phyloP scores from a whole-genome alignment of 1,140 invertebrate genomes.

The Gryllus bimaculatus region DNA sequence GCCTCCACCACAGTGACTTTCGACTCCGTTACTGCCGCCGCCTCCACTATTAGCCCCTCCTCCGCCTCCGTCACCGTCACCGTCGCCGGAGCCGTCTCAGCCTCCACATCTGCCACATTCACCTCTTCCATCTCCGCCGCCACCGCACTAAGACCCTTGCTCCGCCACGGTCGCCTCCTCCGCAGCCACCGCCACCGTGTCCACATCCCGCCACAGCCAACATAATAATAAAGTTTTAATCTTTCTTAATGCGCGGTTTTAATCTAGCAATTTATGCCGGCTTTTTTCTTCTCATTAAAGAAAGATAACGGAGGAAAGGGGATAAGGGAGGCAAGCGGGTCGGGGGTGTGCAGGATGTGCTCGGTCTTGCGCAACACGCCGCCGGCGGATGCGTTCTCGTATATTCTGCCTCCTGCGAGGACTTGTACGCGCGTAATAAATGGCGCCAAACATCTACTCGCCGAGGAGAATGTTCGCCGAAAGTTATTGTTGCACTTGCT shows the following conservation, averaged over 20 bases:
- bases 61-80: not conserved
- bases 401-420: too few relatives aligned
- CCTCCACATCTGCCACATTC: not conserved
- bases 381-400: too few relatives aligned
- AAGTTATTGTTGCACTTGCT: not conserved
- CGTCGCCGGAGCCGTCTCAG: not conserved
- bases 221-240: conserved; percentile 6
- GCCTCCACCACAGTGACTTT: too few relatives aligned
- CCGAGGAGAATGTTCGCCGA: not conserved
- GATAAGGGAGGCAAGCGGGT: not conserved
- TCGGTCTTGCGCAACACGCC: not conserved
- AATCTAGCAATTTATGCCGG: not conserved
- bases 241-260: conserved; percentile 4
- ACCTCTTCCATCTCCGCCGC: not conserved
- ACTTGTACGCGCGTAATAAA: too few relatives aligned
- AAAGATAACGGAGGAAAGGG: not conserved
- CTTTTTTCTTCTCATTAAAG: conserved; percentile 5
- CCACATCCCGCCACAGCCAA: not conserved
- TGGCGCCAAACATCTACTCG: too few relatives aligned
- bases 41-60: too few relatives aligned
- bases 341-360: not conserved
- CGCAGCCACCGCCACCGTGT: too few relatives aligned
- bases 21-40: too few relatives aligned
- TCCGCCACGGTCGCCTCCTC: not conserved
- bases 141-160: not conserved